A percentile compares a stretch with the other conserved stretches of the same genome.
Evolutionary conservation across 1,140 invertebrate genomes (phyloP).

Genomic region (Heliconius congener): DNA sequence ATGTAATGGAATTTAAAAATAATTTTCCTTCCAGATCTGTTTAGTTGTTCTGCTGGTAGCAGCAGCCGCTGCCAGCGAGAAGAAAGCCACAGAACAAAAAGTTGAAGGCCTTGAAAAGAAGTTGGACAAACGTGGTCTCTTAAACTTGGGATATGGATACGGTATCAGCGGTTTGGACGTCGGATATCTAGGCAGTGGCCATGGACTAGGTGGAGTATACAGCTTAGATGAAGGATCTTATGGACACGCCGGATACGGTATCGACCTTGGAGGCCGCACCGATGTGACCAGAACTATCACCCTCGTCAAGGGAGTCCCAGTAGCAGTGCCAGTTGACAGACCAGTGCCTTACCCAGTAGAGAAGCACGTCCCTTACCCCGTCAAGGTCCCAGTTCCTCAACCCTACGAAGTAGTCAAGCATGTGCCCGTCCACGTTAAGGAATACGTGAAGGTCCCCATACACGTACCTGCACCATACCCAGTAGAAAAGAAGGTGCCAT

Average conservation of each 20-base stretch:
- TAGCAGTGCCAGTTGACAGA: conserved; percentile 84
- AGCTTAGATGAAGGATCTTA: conserved; percentile 79
- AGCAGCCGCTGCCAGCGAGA: conserved; percentile 83
- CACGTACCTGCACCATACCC: conserved; percentile 83
- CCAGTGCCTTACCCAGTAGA: conserved; percentile 85
- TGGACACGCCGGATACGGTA: conserved; percentile 67
- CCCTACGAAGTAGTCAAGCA: conserved; percentile 84
- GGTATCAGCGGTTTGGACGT: conserved; percentile 82
- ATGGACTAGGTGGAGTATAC: conserved; percentile 83
- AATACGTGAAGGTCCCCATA: conserved; percentile 85
- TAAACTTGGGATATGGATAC: conserved; percentile 83
- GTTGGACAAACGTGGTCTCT: conserved; percentile 83
- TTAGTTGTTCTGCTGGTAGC: conserved; percentile 87
- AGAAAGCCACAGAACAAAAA: conserved; percentile 84
- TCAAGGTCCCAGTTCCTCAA: conserved; percentile 84
- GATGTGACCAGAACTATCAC: conserved; percentile 87
- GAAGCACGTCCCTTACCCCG: conserved; percentile 84
- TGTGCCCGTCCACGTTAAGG: conserved; percentile 83
- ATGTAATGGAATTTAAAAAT: not conserved
- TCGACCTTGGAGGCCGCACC: conserved; percentile 80
- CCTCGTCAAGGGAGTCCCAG: conserved; percentile 86
- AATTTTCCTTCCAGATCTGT: conserved; percentile 83
- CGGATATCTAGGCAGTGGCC: conserved; percentile 87
- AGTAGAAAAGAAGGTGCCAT: conserved; percentile 83
- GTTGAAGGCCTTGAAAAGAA: conserved; percentile 82